A percentile compares a stretch with the other conserved stretches of the same genome.
Conservation (phyloP, 1,140 invertebrate genomes). For the Eriosoma lanigerum region DNA sequence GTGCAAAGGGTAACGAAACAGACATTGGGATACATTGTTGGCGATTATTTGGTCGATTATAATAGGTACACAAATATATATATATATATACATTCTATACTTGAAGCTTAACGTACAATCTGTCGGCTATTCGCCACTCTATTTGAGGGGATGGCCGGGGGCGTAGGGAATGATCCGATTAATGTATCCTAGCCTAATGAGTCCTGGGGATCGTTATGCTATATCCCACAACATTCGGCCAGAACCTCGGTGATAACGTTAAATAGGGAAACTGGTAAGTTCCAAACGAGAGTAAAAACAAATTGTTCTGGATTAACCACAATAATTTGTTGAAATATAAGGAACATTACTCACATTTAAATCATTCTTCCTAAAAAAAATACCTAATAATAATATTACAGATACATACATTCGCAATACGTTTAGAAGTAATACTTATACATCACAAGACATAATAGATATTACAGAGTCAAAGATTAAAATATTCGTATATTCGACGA, state of each 20-base stretch:
- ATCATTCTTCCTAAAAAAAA: too few species aligned
- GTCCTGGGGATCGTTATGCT: slow-evolving; percentile 34
- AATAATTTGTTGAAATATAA: not conserved
- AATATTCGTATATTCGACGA: too few species aligned
- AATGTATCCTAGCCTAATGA: slow-evolving; percentile 46
- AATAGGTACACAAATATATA: not conserved
- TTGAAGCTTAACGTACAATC: slow-evolving; percentile 40
- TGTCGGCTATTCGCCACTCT: slow-evolving; percentile 32
- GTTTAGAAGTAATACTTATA: too few species aligned
- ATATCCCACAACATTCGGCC: not conserved
- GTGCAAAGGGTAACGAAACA: not conserved
- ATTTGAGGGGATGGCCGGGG: not conserved
- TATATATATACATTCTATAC: not conserved
- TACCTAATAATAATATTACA: too few species aligned
- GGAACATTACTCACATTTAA: too few species aligned
- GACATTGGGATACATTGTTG: slow-evolving; percentile 4
- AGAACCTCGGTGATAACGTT: slow-evolving; percentile 9
- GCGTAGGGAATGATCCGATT: slow-evolving; percentile 31
- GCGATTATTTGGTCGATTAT: slow-evolving; percentile 46
- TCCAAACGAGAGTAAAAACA: not conserved
- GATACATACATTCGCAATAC: too few species aligned
- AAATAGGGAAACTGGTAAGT: not conserved
- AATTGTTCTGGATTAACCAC: not conserved
- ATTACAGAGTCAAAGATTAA: too few species aligned
- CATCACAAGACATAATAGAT: too few species aligned